Evolutionary conservation across 23 tunicate genomes (phyloP).

Genomic region (Trididemnum clinides): DNA sequence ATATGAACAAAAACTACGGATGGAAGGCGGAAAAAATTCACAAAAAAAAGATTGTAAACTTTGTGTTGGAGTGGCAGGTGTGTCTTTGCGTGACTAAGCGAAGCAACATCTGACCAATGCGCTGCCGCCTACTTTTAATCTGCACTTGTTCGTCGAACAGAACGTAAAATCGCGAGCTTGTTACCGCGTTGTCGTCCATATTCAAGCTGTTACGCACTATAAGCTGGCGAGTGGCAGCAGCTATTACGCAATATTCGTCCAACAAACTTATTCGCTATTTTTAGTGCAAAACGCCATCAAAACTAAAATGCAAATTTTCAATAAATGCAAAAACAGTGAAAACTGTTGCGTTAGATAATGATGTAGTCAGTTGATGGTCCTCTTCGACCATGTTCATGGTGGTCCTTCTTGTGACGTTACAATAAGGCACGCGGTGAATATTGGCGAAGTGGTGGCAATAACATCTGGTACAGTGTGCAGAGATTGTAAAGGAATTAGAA

Average conservation of each 20-base stretch:
- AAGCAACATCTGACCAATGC: not conserved
- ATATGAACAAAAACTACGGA: no score
- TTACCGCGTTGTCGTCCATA: no score
- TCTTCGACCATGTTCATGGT: conserved; percentile 42
- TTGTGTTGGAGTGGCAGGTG: conserved; percentile 4
- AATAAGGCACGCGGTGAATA: conserved; percentile 99
- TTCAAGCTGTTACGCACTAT: not conserved
- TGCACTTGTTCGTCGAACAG: not conserved
- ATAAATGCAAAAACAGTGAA: no score
- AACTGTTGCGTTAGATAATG: no score
- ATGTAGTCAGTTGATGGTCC: not conserved
- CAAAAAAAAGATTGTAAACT: no score
- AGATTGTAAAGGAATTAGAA: no score
- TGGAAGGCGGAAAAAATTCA: no score
- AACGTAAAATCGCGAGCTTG: not conserved
- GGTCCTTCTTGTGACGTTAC: conserved; percentile 58
- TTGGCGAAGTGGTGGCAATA: conserved; percentile 24
- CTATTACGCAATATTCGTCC: no score
- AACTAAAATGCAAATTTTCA: no score
- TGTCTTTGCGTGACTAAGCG: not conserved
- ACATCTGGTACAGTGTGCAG: not conserved
- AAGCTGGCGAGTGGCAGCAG: no score
- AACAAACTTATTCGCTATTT: no score
- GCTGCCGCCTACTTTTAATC: not conserved
- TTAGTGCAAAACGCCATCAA: no score